Evolutionary conservation across 2,113 vertebrate species (phyloP).

Genomic region (Cynoglossus semilaevis): DNA sequence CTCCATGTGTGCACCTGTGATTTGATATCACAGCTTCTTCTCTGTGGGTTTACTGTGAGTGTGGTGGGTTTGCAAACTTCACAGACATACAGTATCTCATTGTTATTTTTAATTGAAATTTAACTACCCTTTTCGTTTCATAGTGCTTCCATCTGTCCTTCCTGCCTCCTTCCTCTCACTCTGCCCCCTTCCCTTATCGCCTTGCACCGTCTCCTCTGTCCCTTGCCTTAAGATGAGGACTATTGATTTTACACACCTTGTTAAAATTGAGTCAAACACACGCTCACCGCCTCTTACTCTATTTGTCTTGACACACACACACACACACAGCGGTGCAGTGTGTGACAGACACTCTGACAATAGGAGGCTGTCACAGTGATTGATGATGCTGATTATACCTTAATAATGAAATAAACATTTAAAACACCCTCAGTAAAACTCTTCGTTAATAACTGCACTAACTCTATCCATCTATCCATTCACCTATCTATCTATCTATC

Average conservation of each 20-base stretch:
- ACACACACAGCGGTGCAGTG: constrained; percentile 25
- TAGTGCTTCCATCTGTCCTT: background rate
- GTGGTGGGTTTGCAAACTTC: too few relatives aligned
- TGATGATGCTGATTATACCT: constrained; percentile 69
- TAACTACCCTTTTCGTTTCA: too few relatives aligned
- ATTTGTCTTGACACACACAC: constrained; percentile 29
- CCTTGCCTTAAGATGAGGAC: constrained; percentile 45
- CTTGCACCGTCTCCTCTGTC: constrained; percentile 39
- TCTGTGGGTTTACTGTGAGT: too few relatives aligned
- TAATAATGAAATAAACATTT: constrained; percentile 76
- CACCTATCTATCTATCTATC: constrained; percentile 17
- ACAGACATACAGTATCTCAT: background rate
- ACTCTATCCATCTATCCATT: constrained; percentile 25
- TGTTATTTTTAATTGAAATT: too few relatives aligned
- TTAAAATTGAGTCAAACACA: constrained; percentile 47
- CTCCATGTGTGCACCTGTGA: too few relatives aligned
- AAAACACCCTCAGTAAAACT: constrained; percentile 57
- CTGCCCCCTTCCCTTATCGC: constrained; percentile 16
- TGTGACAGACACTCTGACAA: constrained; percentile 66
- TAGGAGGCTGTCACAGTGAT: constrained; percentile 73
- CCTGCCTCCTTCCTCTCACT: background rate
- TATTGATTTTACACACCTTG: constrained; percentile 64
- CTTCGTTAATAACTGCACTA: constrained; percentile 38
- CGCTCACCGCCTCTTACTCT: constrained; percentile 22
- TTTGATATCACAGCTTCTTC: too few relatives aligned